A percentile compares a stretch with the other conserved stretches of the same genome.
These are phyloP conservation scores for Trogon surrucura DNA, from an alignment of 2,113 vertebrate genomes.

Conservation along the genomic window DNA sequence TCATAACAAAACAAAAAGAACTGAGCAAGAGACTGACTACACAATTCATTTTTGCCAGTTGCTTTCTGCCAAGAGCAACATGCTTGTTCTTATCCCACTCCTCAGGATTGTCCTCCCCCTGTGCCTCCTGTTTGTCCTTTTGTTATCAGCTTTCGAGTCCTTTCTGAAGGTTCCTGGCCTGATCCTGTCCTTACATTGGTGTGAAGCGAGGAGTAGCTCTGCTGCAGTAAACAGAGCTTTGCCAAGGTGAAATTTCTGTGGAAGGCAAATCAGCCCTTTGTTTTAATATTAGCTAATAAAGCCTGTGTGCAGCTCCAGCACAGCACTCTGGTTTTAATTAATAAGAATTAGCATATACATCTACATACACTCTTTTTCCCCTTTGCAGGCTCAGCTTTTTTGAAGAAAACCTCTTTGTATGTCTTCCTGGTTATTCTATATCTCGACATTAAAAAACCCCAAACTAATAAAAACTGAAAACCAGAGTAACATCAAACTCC, in stretches of 20 bases:
- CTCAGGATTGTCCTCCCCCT: neutral
- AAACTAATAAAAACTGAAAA: neutral
- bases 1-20: conserved; percentile 48
- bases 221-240: neutral
- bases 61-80: conserved; percentile 53
- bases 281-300: conserved; percentile 57
- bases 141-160: neutral
- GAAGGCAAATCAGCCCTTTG: neutral
- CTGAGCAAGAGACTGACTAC: neutral
- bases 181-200: neutral
- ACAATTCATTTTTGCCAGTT: conserved; percentile 23
- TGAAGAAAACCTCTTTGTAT: conserved; percentile 51
- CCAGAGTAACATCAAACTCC: neutral
- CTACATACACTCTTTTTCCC: neutral
- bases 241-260: neutral
- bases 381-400: neutral
- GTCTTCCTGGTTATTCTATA: conserved; percentile 6
- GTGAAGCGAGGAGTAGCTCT: neutral
- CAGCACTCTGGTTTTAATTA: conserved; percentile 56
- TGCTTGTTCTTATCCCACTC: neutral
- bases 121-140: conserved; percentile 35
- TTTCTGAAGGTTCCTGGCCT: neutral
- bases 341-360: conserved; percentile 55
- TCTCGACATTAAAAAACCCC: neutral
- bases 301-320: neutral